Evolutionary conservation across 1,140 invertebrate genomes (phyloP).

Genomic region (Cepaea nemoralis): DNA sequence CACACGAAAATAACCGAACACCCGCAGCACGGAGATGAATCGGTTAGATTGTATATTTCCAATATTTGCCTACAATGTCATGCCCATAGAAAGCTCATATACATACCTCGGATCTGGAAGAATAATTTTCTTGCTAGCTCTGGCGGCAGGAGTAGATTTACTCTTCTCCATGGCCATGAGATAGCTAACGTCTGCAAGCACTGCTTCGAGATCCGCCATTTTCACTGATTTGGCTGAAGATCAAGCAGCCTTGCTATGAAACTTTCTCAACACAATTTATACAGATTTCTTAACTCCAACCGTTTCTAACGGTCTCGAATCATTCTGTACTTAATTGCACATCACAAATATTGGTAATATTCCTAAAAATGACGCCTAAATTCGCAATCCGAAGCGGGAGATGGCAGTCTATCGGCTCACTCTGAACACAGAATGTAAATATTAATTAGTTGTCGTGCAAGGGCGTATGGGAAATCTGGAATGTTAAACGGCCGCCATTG

Average conservation of each 20-base stretch:
- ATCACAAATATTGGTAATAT: constrained; percentile 1
- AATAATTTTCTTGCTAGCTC: constrained; percentile 98
- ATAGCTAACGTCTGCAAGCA: constrained; percentile 99
- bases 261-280: neutral
- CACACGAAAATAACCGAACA: neutral
- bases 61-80: neutral
- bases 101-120: constrained; percentile 97
- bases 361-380: neutral
- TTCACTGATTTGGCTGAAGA: constrained; percentile 58
- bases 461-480: constrained; percentile 51
- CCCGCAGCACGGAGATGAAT: neutral
- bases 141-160: constrained; percentile 98
- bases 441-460: constrained; percentile 52
- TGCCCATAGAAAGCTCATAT: neutral
- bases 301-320: constrained; percentile 11
- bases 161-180: constrained; percentile 99
- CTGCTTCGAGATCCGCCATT: constrained; percentile 99
- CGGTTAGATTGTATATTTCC: neutral
- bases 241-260: constrained; percentile 41
- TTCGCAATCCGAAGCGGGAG: neutral
- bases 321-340: neutral
- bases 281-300: constrained; percentile 17
- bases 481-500: constrained; percentile 23
- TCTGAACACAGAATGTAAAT: constrained; percentile 26
- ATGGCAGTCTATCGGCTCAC: neutral